Conservation (phyloP, 2,113 vertebrate species). For the Cephalopterus ornatus region DNA sequence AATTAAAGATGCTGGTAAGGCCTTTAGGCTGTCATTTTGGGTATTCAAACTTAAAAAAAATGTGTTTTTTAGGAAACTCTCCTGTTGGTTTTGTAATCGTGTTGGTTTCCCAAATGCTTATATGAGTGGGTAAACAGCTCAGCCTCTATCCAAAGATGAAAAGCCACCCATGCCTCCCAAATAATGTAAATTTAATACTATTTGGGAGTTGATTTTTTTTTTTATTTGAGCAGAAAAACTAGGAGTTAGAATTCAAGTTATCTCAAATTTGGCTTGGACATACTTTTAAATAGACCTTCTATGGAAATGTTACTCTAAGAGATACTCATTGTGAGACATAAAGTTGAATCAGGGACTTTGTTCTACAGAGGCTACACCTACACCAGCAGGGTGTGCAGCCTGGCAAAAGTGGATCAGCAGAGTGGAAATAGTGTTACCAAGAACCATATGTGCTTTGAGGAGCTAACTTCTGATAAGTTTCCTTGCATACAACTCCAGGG, state of each 20-base stretch:
- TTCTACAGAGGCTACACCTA: background rate
- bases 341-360: background rate
- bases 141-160: background rate
- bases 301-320: background rate
- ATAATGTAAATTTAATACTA: background rate
- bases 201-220: background rate
- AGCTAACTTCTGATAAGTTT: background rate
- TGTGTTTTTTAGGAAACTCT: background rate
- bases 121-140: rapidly evolving
- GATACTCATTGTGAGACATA: background rate
- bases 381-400: background rate
- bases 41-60: background rate
- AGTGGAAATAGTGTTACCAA: rapidly evolving
- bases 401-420: background rate
- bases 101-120: background rate
- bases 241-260: background rate
- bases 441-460: rapidly evolving
- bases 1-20: background rate
- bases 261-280: background rate
- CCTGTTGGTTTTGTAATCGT: background rate
- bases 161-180: background rate
- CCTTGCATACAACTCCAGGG: background rate
- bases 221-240: background rate
- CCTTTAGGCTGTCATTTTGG: background rate
- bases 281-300: background rate